phyloP scores from a whole-genome alignment of 2,113 vertebrate genomes.

The Apodemus sylvaticus region DNA sequence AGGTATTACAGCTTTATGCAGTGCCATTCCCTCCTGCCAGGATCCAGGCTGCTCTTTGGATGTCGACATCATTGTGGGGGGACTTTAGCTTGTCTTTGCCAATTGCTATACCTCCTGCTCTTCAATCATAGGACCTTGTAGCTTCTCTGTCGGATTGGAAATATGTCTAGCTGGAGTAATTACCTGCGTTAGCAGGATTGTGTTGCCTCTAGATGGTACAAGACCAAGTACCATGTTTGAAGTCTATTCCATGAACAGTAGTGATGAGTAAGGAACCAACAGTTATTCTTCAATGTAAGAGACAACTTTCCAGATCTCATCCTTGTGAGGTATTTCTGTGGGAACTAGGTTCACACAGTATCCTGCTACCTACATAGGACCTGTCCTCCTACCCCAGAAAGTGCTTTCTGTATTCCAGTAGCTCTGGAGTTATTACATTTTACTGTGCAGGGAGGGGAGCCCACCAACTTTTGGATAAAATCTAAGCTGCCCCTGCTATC shows the following conservation, averaged over 20 bases:
- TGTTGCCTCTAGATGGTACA: conserved; percentile 43
- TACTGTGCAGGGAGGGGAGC: neutral
- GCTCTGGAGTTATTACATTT: neutral
- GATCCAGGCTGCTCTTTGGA: neutral
- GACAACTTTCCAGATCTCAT: neutral
- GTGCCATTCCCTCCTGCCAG: neutral
- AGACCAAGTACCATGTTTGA: conserved; percentile 17
- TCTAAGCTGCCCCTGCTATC: neutral
- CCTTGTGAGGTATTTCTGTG: neutral
- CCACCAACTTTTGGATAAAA: neutral
- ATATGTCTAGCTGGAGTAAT: conserved; percentile 60
- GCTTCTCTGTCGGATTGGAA: conserved; percentile 56
- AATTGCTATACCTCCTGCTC: neutral
- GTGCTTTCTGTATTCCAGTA: neutral
- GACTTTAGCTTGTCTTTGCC: conserved; percentile 13
- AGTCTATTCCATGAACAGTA: neutral
- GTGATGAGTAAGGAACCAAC: neutral
- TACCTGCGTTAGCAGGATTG: neutral
- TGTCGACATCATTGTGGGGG: neutral
- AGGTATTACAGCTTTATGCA: conserved; percentile 51
- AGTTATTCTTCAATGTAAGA: neutral
- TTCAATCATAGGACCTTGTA: conserved; percentile 22
- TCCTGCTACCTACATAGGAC: neutral
- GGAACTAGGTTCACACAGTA: neutral
- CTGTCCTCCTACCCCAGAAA: accelerated